Conservation (phyloP, 2,113 vertebrate genomes). For the Nibea coibor region DNA sequence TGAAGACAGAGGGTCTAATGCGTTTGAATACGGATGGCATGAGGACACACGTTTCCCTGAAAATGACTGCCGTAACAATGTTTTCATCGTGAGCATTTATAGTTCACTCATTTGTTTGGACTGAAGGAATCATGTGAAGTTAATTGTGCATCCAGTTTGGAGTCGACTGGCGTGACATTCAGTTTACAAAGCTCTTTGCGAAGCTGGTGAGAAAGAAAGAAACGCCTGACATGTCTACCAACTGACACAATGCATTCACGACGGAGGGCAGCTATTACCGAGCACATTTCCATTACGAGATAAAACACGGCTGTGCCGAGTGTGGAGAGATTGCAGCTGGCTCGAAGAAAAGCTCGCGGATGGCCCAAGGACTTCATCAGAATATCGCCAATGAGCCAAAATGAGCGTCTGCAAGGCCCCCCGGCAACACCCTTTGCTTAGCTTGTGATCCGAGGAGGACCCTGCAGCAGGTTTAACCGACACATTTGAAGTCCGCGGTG, state of each 20-base stretch:
- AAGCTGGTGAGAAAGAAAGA: background rate
- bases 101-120: background rate
- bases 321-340: constrained; percentile 33
- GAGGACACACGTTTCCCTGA: background rate
- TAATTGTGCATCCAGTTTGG: background rate
- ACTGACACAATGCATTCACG: constrained; percentile 10
- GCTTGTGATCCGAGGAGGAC: constrained; percentile 37
- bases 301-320: constrained; percentile 25
- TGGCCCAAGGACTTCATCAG: constrained; percentile 44
- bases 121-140: background rate
- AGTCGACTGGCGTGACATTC: background rate
- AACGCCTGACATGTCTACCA: constrained; percentile 14
- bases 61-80: too few species aligned
- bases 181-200: background rate
- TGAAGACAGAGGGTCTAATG: background rate
- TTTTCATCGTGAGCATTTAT: background rate
- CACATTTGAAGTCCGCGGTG: constrained; percentile 32
- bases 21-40: background rate
- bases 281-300: constrained; percentile 28
- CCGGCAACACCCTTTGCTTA: constrained; percentile 16
- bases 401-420: constrained; percentile 36
- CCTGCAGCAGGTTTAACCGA: constrained; percentile 41
- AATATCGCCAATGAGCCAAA: constrained; percentile 46
- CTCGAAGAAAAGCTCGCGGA: constrained; percentile 26
- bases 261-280: constrained; percentile 20